Base-by-base conservation (phyloP, 2,113 vertebrate genomes). In the Steatornis caripensis region DNA sequence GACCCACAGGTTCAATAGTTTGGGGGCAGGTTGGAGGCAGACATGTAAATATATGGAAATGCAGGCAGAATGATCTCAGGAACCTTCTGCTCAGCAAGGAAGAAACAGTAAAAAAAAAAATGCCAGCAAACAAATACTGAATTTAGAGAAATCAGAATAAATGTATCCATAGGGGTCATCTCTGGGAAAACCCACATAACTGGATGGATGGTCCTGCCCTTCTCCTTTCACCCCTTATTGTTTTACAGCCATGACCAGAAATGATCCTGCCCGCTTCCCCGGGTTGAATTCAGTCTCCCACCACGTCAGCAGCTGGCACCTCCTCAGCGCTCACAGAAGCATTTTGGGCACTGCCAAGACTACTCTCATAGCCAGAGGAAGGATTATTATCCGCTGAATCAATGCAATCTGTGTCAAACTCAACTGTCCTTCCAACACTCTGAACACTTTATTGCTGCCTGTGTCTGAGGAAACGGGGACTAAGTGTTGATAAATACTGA, bases 271-370 rank as follows among this genome's bases (percentile, higher is more conserved):
- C 36, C 21, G 3, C 30, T 89, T 87, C 19, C 81, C 57, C 7
- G 2, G 74, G 57, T 78, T 88, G 70, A 94, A 80, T 87, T 93
- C 84, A 60, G 22, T 89, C 87, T 93, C 82, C 76, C 66, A 89
- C 81, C 61, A 36, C 8, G 70, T 87, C 93, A 85, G 93, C 91
- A 97, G 78, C 89, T 95, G 94, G 89, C 93, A 84, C 80, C 89
- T 86, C 96, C 92, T 92, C 61, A 5, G 53, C 57, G 36, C 77
- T 91, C 86, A 36, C 48, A 84, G 94, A 94, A 77, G 68, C 81
- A 77, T 77, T 91, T 76, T 93, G 80, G 83, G 84, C 80, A 58
- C 66, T 95, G 87, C 94, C 97, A 95, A 87, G 84, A 72, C 49
- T 82, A 68, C 76, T 93, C 17, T 0, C 49, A 7, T 74, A 90